A percentile compares a stretch with the other conserved stretches of the same genome.
phyloP scores from a whole-genome alignment of 2,888 invertebrate genomes.

The Eristalinus aeneus region DNA sequence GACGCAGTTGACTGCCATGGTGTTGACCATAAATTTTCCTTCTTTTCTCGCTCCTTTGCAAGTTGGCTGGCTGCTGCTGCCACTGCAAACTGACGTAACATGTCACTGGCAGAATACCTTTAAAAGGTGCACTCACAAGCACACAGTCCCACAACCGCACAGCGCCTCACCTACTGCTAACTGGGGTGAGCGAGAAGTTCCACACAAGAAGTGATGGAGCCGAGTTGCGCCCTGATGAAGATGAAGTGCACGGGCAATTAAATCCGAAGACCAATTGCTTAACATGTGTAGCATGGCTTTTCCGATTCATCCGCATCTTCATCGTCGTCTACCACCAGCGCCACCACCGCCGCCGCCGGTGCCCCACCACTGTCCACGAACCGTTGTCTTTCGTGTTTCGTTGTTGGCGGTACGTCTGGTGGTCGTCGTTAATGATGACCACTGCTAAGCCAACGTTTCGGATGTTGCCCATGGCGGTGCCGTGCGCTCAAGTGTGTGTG shows the following conservation, averaged over 20 bases:
- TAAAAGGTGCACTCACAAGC: slow-evolving; percentile 19
- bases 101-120: slow-evolving; percentile 59
- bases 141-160: neutral
- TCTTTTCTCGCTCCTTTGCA: neutral
- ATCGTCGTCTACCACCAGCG: slow-evolving; percentile 25
- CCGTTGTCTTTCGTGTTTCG: slow-evolving; percentile 22
- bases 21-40: slow-evolving; percentile 53
- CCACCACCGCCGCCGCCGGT: neutral
- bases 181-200: neutral
- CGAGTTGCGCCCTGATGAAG: slow-evolving; percentile 48
- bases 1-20: slow-evolving; percentile 32
- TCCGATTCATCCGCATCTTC: slow-evolving; percentile 46
- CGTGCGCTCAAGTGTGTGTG: neutral
- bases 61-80: neutral
- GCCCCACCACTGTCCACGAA: neutral
- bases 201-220: slow-evolving; percentile 12
- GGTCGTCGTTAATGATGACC: slow-evolving; percentile 71
- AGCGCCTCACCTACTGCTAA: neutral
- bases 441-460: slow-evolving; percentile 69
- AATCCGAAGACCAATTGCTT: slow-evolving; percentile 68
- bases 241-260: slow-evolving; percentile 69
- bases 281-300: slow-evolving; percentile 63
- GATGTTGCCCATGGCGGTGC: slow-evolving; percentile 50
- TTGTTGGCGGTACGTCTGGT: slow-evolving; percentile 56
- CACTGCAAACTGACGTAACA: slow-evolving; percentile 50